Percentiles rank a stretch among this genome's conserved stretches.
phyloP scores from a whole-genome alignment of 2,113 vertebrate genomes.

The Bujurquina vittata region DNA sequence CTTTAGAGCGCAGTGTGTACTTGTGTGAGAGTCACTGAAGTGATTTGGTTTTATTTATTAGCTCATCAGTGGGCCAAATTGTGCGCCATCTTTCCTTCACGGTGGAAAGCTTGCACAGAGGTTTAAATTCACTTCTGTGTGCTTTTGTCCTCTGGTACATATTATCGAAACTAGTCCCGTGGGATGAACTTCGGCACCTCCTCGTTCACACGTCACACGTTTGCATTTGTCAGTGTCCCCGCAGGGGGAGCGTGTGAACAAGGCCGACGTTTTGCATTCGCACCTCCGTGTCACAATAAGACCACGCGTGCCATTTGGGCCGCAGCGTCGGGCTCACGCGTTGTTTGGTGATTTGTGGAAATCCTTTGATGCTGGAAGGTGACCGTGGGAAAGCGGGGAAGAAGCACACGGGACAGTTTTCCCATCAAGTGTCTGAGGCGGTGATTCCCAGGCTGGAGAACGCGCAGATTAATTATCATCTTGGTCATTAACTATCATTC shows the following conservation, averaged over 20 bases:
- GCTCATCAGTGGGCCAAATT: not conserved
- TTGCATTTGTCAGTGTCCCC: conserved; percentile 27
- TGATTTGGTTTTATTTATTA: not conserved
- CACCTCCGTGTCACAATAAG: conserved; percentile 3
- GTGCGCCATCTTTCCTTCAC: not conserved
- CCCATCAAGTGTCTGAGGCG: not conserved
- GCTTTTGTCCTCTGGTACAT: accelerated
- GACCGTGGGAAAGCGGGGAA: conserved; percentile 30
- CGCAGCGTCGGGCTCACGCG: conserved; percentile 33
- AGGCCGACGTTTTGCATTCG: not conserved
- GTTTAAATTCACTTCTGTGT: no score
- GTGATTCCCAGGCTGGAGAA: not conserved
- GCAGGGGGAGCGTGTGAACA: not conserved
- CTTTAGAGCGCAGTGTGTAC: no score
- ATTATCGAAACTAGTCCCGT: not conserved
- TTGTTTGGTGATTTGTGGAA: not conserved
- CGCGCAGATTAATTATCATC: no score
- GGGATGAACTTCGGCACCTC: not conserved
- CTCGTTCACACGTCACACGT: conserved; percentile 22
- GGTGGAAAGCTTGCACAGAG: not conserved
- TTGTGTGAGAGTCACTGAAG: not conserved
- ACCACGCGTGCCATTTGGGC: conserved; percentile 59
- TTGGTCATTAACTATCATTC: not conserved
- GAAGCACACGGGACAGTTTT: conserved; percentile 3
- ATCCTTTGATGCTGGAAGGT: conserved; percentile 13